These are phyloP conservation scores for Drepana arcuata DNA, from an alignment of 1,140 invertebrate genomes.

Conservation along the genomic window DNA sequence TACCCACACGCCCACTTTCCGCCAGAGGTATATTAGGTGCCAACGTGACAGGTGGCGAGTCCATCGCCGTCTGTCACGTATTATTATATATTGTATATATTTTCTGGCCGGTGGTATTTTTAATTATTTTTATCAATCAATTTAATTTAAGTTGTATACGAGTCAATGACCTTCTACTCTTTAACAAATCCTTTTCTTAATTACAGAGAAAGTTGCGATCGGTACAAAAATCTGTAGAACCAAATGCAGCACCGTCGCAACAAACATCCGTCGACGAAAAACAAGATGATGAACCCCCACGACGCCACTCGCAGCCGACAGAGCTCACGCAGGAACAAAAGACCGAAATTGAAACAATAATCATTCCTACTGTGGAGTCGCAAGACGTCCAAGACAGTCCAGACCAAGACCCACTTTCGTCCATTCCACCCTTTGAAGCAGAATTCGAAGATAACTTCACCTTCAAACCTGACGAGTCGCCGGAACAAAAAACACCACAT, in stretches of 20 bases:
- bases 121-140: too few relatives aligned
- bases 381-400: background rate
- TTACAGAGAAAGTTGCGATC: slow-evolving; percentile 79
- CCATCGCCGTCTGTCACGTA: too few relatives aligned
- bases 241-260: slow-evolving; percentile 66
- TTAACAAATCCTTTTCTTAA: background rate
- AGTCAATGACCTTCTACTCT: too few relatives aligned
- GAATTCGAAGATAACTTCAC: slow-evolving; percentile 69
- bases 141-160: too few relatives aligned
- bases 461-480: slow-evolving; percentile 43
- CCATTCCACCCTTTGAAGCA: slow-evolving; percentile 44
- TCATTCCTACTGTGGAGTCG: background rate
- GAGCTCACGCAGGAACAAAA: background rate
- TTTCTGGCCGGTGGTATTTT: too few relatives aligned
- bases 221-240: slow-evolving; percentile 78
- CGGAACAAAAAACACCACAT: slow-evolving; percentile 17
- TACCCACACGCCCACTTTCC: too few relatives aligned
- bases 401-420: slow-evolving; percentile 8
- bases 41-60: too few relatives aligned
- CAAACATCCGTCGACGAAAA: slow-evolving; percentile 68
- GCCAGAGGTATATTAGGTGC: too few relatives aligned
- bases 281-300: slow-evolving; percentile 38
- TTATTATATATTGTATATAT: too few relatives aligned
- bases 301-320: slow-evolving; percentile 22
- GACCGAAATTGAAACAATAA: background rate